Evolutionary conservation across 2,888 invertebrate species (phyloP).

Genomic region (Alentia gelatinosa): DNA sequence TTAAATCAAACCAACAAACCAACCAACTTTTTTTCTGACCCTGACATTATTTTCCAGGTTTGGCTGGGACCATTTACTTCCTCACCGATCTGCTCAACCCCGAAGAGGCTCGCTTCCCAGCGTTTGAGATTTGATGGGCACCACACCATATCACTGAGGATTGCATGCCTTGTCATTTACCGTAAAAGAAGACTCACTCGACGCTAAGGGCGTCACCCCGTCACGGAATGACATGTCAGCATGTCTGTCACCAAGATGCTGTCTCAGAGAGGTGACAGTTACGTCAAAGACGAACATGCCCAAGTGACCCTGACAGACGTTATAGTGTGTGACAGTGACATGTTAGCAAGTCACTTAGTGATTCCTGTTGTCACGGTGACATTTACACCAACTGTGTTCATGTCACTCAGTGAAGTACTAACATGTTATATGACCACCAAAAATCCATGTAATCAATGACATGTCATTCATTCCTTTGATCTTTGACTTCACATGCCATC

Average conservation of each 20-base stretch:
- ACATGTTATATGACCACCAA: no score
- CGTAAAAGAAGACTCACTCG: not conserved
- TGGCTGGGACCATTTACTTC: slow-evolving; percentile 89
- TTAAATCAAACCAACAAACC: no score
- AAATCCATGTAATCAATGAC: no score
- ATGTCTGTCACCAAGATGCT: not conserved
- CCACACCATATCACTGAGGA: slow-evolving; percentile 13
- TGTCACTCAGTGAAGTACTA: not conserved
- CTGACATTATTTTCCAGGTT: slow-evolving; percentile 76
- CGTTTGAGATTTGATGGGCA: slow-evolving; percentile 81
- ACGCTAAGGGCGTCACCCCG: not conserved
- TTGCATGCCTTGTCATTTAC: slow-evolving; percentile 8
- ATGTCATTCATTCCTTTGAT: slow-evolving; percentile 30
- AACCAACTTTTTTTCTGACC: no score
- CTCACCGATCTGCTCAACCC: slow-evolving; percentile 87
- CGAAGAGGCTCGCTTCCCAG: slow-evolving; percentile 88
- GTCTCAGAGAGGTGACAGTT: no score
- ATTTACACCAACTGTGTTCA: no score
- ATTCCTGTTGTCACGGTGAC: no score
- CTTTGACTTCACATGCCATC: slow-evolving; percentile 35
- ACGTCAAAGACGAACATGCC: no score
- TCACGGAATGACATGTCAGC: not conserved
- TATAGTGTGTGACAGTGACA: no score
- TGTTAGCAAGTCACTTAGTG: not conserved
- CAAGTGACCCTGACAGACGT: not conserved